phyloP scores from a whole-genome alignment of 2,113 vertebrate genomes.

The Python bivittatus region DNA sequence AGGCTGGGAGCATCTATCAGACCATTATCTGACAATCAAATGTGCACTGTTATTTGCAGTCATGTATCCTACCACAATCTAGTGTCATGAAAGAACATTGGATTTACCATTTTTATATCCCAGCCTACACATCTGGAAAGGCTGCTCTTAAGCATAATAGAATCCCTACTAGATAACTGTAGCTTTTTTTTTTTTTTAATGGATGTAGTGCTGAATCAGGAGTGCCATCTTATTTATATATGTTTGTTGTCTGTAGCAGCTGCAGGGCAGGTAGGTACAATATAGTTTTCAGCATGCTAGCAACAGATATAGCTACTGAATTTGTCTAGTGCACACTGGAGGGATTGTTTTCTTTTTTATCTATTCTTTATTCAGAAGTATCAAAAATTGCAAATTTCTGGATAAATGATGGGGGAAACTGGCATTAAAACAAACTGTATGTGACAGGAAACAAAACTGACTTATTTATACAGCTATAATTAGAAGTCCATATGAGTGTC shows the following conservation, averaged over 20 bases:
- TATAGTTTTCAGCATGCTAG: not conserved
- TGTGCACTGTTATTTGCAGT: not conserved
- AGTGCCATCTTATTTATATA: not conserved
- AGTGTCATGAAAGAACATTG: not conserved
- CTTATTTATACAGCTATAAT: too few relatives aligned
- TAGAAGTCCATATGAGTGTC: too few relatives aligned
- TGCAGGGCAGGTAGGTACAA: not conserved
- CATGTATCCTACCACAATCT: not conserved
- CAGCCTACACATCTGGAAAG: not conserved
- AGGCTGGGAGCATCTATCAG: not conserved
- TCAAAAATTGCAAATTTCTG: too few relatives aligned
- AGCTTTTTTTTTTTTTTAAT: not conserved
- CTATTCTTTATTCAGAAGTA: too few relatives aligned
- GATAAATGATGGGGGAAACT: too few relatives aligned
- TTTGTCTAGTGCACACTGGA: too few relatives aligned
- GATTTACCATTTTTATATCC: not conserved
- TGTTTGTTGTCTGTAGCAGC: not conserved
- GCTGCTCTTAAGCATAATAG: not conserved
- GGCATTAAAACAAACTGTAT: too few relatives aligned
- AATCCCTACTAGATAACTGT: not conserved
- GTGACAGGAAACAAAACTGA: too few relatives aligned
- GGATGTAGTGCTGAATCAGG: not conserved
- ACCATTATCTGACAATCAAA: not conserved
- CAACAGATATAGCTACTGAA: too few relatives aligned
- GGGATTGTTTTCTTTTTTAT: too few relatives aligned